phyloP scores from a whole-genome alignment of 2,797 vertebrate genomes.

The Allobates femoralis region DNA sequence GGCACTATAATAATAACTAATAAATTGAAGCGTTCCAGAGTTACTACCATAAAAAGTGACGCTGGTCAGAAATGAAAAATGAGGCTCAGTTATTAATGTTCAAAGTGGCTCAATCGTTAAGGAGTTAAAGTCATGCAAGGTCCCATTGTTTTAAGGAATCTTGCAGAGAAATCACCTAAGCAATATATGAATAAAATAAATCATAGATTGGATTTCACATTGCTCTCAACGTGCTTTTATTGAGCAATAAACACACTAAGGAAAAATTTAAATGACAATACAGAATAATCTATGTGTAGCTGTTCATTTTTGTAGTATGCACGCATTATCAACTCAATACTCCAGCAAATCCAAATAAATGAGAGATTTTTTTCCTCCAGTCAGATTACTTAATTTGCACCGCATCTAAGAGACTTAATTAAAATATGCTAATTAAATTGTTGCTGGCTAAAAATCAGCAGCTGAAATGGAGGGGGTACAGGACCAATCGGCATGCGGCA shows the following conservation, averaged over 20 bases:
- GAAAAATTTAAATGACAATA: conserved; percentile 60
- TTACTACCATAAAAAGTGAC: too few species aligned
- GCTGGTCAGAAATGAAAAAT: too few species aligned
- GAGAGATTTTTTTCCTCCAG: conserved; percentile 61
- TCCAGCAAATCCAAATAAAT: conserved; percentile 57
- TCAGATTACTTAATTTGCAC: conserved; percentile 64
- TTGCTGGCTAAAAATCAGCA: conserved; percentile 63
- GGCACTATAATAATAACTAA: too few species aligned
- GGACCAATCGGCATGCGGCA: conserved; percentile 45
- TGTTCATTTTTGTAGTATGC: conserved; percentile 45
- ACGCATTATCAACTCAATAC: conserved; percentile 56
- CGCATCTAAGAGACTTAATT: conserved; percentile 65
- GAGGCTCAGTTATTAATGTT: too few species aligned
- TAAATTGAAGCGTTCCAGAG: too few species aligned
- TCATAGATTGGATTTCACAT: conserved; percentile 54
- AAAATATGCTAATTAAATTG: conserved; percentile 64
- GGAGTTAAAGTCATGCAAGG: conserved; percentile 4
- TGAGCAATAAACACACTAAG: conserved; percentile 56
- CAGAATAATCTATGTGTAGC: conserved; percentile 44
- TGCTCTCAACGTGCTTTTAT: conserved; percentile 53
- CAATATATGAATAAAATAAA: conserved; percentile 54
- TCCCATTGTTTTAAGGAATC: conserved; percentile 17
- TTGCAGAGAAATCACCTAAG: conserved; percentile 23
- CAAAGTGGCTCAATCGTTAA: too few species aligned
- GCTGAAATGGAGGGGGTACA: conserved; percentile 49